A percentile compares a stretch with the other conserved stretches of the same genome.
Evolutionary conservation across 1,140 invertebrate genomes (phyloP).

Genomic region (Battus philenor): DNA sequence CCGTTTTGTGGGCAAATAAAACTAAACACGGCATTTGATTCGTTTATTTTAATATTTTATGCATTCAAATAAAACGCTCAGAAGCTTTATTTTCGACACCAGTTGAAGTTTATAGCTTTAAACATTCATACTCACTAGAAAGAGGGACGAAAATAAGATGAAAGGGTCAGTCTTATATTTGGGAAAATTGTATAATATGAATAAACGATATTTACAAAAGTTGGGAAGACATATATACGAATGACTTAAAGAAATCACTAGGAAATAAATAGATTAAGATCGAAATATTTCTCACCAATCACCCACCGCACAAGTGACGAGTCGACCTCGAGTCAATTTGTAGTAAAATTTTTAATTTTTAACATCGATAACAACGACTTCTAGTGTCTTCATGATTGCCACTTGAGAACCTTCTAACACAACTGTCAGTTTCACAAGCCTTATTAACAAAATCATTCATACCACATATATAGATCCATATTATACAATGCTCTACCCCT

Average conservation of each 20-base stretch:
- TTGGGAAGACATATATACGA: slow-evolving; percentile 70
- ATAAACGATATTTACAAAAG: slow-evolving; percentile 72
- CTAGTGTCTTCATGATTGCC: too few species aligned
- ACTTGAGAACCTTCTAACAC: too few species aligned
- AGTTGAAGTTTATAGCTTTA: slow-evolving; percentile 55
- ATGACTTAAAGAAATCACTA: slow-evolving; percentile 54
- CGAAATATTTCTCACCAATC: slow-evolving; percentile 48
- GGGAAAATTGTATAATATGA: slow-evolving; percentile 69
- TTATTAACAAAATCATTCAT: too few species aligned
- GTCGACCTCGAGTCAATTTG: slow-evolving; percentile 44
- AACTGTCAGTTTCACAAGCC: too few species aligned
- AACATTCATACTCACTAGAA: slow-evolving; percentile 49
- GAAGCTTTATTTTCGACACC: slow-evolving; percentile 54
- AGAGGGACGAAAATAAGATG: slow-evolving; percentile 70
- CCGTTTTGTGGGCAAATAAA: slow-evolving; percentile 30
- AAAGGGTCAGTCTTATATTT: slow-evolving; percentile 75
- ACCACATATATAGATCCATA: too few species aligned
- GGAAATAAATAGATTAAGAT: slow-evolving; percentile 49
- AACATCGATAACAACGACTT: slow-evolving; percentile 69
- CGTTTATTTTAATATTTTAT: slow-evolving; percentile 69
- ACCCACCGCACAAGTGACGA: slow-evolving; percentile 55
- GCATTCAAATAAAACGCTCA: slow-evolving; percentile 58
- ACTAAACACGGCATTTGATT: slow-evolving; percentile 40
- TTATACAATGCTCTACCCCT: too few species aligned
- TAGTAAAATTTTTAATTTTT: slow-evolving; percentile 40